Base-by-base conservation (phyloP, 1,140 invertebrate genomes). In the Bombus turneri region DNA sequence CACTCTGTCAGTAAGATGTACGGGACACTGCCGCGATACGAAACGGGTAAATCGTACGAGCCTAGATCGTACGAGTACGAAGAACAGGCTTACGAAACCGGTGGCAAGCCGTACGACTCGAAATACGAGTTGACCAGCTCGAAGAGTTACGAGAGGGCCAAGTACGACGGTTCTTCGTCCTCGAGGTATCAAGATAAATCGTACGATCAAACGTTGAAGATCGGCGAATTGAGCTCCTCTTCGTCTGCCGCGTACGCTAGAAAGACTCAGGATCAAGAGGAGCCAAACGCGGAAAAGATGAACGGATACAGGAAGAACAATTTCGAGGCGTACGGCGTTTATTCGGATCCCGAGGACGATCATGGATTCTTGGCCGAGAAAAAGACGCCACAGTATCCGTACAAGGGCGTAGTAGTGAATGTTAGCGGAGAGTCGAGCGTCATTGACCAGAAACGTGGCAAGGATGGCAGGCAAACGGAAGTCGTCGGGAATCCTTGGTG, bases 351-450 rank as follows among this genome's bases (percentile, higher is more conserved):
- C 13, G 95, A 95, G 79, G 96, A 96, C 66, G 95, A 96, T 86
- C 96, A 96, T 53, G 95, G 95, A 28, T 96, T 96, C 62, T 88
- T 95, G 37, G 71, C 94, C 0, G 93, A 95, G 34, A 95, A 95
- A 59, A 95, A 94, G 91, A 59, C 92, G 68, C 91, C 95, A 12
- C 93, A 94, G 76, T 94, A 95, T 83, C 94, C 93, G 1, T 96
- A 95, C 81, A 95, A 95, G 68, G 95, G 95, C 10, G 95, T 96
- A 18, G 94, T 96, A 18, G 96, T 96, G 15, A 96, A 96, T 87
- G 94, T 94, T 39, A 94, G 94, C 83, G 95, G 95, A 9, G 95
- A 96, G 82, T 95, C 93, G 8, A 94, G 92, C 77, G 95, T 95
- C 0, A 92, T 95, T 15, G 93, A 94, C 31, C 94, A 95, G 87